phyloP scores from a whole-genome alignment of 1,140 invertebrate species.

The Drosophila baimaii region DNA sequence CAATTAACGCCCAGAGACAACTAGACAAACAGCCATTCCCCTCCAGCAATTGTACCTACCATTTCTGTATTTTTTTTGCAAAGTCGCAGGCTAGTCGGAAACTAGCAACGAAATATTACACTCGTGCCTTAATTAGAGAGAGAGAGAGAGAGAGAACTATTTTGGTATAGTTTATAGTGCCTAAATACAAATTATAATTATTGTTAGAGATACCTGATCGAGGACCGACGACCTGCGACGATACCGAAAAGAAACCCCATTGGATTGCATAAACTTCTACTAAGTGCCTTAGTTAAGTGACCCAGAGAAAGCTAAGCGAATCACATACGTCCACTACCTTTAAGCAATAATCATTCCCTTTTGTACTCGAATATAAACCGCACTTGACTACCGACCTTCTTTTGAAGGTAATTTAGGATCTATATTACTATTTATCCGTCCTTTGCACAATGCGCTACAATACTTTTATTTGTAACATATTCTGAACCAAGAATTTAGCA shows the following conservation, averaged over 20 bases:
- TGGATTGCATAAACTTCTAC: slow-evolving; percentile 79
- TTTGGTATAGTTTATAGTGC: slow-evolving; percentile 64
- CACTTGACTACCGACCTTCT: slow-evolving; percentile 18
- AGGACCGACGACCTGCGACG: slow-evolving; percentile 12
- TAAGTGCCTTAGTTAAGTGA: slow-evolving; percentile 68
- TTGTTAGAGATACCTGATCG: slow-evolving; percentile 54
- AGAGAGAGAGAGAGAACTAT: slow-evolving; percentile 37
- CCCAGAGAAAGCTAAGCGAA: slow-evolving; percentile 31
- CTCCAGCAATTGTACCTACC: slow-evolving; percentile 14
- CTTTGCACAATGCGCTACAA: slow-evolving; percentile 34
- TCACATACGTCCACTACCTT: slow-evolving; percentile 22
- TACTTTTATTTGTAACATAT: slow-evolving; percentile 31
- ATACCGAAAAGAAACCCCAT: slow-evolving; percentile 28
- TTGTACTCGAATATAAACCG: slow-evolving; percentile 35
- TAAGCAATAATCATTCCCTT: slow-evolving; percentile 41
- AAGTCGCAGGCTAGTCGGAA: slow-evolving; percentile 58
- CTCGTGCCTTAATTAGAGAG: slow-evolving; percentile 77
- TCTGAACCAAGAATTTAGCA: slow-evolving; percentile 32
- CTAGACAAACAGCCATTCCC: slow-evolving; percentile 4
- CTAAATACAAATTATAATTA: slow-evolving; percentile 44
- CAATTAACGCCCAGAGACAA: slow-evolving; percentile 64
- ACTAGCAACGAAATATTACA: slow-evolving; percentile 55
- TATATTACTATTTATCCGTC: slow-evolving; percentile 30
- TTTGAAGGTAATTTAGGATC: slow-evolving; percentile 22
- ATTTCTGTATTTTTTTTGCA: slow-evolving; percentile 12